Percentiles rank a stretch among this genome's conserved stretches.
These are phyloP conservation scores for Pachypanchax playfairii DNA, from an alignment of 2,113 vertebrate genomes.

Conservation along the genomic window DNA sequence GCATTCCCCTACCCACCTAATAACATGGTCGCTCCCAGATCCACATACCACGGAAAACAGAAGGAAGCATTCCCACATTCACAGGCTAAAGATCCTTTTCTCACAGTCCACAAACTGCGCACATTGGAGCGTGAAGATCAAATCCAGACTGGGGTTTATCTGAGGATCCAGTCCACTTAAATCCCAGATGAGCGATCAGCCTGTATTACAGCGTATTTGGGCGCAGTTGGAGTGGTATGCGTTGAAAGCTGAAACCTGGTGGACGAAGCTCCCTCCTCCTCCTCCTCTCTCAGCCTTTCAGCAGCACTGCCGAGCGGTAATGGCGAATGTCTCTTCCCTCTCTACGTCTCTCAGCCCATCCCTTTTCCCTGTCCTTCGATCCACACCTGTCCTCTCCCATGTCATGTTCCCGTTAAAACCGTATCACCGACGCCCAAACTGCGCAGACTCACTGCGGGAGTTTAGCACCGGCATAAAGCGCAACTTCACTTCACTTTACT, in stretches of 20 bases:
- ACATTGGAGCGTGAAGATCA: not conserved
- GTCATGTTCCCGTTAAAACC: no score
- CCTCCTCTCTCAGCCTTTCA: constrained; percentile 32
- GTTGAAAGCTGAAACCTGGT: constrained; percentile 75
- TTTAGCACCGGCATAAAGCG: no score
- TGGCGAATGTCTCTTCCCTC: constrained; percentile 75
- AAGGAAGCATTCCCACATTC: constrained; percentile 71
- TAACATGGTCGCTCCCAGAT: constrained; percentile 85
- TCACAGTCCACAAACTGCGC: constrained; percentile 21
- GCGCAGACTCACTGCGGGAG: no score
- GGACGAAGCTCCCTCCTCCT: constrained; percentile 65
- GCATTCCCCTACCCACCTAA: constrained; percentile 82
- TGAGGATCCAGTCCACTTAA: not conserved
- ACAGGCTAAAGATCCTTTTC: constrained; percentile 28
- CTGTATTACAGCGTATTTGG: constrained; percentile 41
- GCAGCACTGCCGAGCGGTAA: constrained; percentile 70
- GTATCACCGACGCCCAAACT: no score
- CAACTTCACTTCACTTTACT: no score
- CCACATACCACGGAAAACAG: constrained; percentile 77
- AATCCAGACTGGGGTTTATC: not conserved
- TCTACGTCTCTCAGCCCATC: constrained; percentile 12
- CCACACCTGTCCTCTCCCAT: constrained; percentile 5
- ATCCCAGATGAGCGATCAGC: not conserved
- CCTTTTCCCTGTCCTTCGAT: constrained; percentile 1
- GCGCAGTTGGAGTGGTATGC: constrained; percentile 61